Percentiles rank a stretch among this genome's conserved stretches.
Conservation (phyloP, 1,140 invertebrate genomes). For the Rhizoglyphus robini region DNA sequence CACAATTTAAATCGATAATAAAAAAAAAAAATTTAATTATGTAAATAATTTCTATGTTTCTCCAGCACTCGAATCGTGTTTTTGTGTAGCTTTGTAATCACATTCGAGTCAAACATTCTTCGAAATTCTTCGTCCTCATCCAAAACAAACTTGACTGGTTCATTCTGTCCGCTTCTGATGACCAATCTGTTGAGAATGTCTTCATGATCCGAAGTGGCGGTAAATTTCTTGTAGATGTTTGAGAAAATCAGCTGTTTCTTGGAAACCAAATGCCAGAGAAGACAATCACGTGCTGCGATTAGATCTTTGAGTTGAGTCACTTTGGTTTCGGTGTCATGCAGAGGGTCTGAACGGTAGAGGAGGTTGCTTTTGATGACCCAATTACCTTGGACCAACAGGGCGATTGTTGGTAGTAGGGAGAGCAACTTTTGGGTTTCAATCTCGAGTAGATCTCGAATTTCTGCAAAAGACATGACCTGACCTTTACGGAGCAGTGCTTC, state of each 20-base stretch:
- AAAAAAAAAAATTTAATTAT: no score
- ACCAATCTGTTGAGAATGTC: no score
- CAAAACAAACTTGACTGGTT: no score
- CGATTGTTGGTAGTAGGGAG: background rate
- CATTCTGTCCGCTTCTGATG: no score
- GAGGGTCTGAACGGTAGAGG: background rate
- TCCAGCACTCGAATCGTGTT: no score
- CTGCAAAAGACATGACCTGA: constrained; percentile 5
- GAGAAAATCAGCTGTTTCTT: background rate
- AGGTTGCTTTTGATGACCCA: constrained; percentile 8
- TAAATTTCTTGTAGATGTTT: no score
- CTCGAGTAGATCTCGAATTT: background rate
- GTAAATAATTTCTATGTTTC: no score
- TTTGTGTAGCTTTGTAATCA: no score
- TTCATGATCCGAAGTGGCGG: no score
- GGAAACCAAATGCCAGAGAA: background rate
- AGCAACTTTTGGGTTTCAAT: background rate
- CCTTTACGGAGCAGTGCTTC: background rate
- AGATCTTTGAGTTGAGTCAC: background rate
- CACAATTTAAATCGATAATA: no score
- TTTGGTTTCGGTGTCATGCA: background rate
- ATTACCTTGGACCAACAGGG: background rate
- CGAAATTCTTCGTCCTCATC: no score
- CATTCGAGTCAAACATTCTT: no score
- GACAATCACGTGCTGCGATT: background rate